A percentile compares a stretch with the other conserved stretches of the same genome.
Evolutionary conservation across 2,888 invertebrate species (phyloP).

Genomic region (Biston stratarius): DNA sequence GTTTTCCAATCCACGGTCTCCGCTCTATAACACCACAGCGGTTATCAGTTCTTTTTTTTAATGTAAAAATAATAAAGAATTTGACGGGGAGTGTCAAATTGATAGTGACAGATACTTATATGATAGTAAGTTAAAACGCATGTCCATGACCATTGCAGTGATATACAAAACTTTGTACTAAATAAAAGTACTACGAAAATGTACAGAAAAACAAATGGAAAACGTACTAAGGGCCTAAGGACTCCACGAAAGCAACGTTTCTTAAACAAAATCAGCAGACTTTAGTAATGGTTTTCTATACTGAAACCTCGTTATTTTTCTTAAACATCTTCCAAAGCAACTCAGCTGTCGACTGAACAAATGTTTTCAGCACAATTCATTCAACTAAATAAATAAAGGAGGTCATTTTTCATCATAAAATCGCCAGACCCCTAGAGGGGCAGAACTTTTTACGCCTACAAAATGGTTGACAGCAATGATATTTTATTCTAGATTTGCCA

Average conservation of each 20-base stretch:
- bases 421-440: constrained; percentile 51
- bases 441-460: constrained; percentile 63
- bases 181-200: too few species aligned
- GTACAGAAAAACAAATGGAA: too few species aligned
- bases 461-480: constrained; percentile 53
- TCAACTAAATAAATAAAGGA: constrained; percentile 48
- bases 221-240: too few species aligned
- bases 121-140: too few species aligned
- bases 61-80: too few species aligned
- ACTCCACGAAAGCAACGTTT: background rate
- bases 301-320: constrained; percentile 16
- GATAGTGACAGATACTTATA: too few species aligned
- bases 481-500: background rate
- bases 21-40: too few species aligned
- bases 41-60: too few species aligned
- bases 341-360: constrained; percentile 56
- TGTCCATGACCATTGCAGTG: too few species aligned
- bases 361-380: constrained; percentile 69
- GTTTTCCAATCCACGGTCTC: too few species aligned
- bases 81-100: too few species aligned
- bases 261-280: background rate
- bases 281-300: background rate
- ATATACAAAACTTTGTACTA: too few species aligned
- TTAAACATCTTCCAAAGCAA: constrained; percentile 20
- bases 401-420: constrained; percentile 79